Percentiles rank a stretch among this genome's conserved stretches.
These are phyloP conservation scores for Macrotrachela quadricornifera DNA, from an alignment of 1,140 invertebrate genomes.

Conservation along the genomic window DNA sequence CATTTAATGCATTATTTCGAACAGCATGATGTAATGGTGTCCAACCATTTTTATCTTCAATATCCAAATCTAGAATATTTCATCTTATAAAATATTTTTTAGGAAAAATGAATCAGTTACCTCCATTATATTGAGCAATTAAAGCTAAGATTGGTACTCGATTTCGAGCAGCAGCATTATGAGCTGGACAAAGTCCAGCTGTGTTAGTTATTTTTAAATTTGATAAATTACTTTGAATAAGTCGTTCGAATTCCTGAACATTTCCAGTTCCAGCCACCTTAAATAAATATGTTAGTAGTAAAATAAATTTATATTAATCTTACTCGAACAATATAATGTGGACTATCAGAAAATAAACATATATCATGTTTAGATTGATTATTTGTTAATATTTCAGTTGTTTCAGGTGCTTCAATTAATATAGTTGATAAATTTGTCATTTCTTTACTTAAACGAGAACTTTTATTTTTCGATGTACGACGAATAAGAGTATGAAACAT, in stretches of 20 bases:
- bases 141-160: conserved; percentile 43
- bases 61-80: conserved; percentile 36
- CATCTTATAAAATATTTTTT: conserved; percentile 4
- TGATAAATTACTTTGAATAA: conserved; percentile 44
- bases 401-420: no score
- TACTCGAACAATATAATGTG: no score
- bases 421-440: no score
- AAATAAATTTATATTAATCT: no score
- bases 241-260: conserved; percentile 48
- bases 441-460: no score
- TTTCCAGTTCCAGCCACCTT: conserved; percentile 60
- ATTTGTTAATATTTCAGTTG: no score
- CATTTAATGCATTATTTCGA: conserved; percentile 44
- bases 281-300: no score
- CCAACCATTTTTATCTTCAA: conserved; percentile 48
- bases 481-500: no score
- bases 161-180: conserved; percentile 53
- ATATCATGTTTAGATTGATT: no score
- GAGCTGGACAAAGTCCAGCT: conserved; percentile 41
- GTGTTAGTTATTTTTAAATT: conserved; percentile 41
- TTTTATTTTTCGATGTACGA: no score
- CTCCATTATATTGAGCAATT: conserved; percentile 45
- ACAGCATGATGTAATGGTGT: conserved; percentile 60
- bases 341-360: no score
- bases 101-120: conserved; percentile 31